Conservation (phyloP, 2,797 vertebrate species). For the Antennarius maculatus region DNA sequence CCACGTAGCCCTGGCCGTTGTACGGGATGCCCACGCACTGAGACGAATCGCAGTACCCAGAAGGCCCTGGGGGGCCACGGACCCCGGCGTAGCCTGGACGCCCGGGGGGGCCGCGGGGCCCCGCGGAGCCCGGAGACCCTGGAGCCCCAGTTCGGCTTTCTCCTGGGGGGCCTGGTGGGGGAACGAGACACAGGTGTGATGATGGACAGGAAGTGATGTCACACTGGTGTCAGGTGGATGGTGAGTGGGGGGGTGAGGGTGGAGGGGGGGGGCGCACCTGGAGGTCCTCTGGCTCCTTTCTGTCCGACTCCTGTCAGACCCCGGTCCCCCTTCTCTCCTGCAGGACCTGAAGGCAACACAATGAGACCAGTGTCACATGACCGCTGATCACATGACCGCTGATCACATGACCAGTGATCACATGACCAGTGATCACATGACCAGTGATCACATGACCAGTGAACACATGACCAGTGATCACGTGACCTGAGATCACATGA, state of each 20-base stretch:
- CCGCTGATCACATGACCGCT: no score
- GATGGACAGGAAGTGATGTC: no score
- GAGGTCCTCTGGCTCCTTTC: slow-evolving; percentile 89
- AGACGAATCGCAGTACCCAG: slow-evolving; percentile 97
- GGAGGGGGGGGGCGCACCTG: slow-evolving; percentile 77
- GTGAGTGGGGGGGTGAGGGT: no score
- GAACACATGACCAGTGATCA: no score
- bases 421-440: no score
- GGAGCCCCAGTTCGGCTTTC: slow-evolving; percentile 90
- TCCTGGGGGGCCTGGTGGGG: slow-evolving; percentile 86
- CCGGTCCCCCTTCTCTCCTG: slow-evolving; percentile 95
- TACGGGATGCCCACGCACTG: slow-evolving; percentile 96
- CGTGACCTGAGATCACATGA: no score
- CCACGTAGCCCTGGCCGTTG: slow-evolving; percentile 95
- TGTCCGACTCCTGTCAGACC: slow-evolving; percentile 84
- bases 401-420: no score
- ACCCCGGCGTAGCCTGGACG: slow-evolving; percentile 89
- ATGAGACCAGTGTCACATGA: neutral
- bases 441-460: neutral
- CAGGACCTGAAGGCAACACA: slow-evolving; percentile 77
- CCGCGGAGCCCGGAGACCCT: slow-evolving; percentile 87
- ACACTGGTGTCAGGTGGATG: no score
- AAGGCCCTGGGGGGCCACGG: slow-evolving; percentile 89
- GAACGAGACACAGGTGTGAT: neutral
- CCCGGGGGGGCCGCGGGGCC: slow-evolving; percentile 89